Conservation (phyloP, 2,888 invertebrate species). For the Camptogramma bilineatum region DNA sequence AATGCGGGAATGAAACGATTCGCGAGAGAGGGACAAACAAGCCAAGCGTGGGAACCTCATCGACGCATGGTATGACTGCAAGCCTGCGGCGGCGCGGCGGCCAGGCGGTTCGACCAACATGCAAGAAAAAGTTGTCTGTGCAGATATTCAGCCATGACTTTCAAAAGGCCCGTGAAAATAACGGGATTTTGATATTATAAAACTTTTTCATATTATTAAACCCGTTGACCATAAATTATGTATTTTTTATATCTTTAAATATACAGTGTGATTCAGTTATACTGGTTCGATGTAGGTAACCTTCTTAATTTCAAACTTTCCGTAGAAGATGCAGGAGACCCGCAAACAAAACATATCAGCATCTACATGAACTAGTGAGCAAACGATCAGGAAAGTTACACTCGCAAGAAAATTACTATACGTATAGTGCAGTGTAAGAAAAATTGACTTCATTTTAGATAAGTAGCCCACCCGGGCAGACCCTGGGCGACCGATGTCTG, state of each 20-base stretch:
- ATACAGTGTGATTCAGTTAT: background rate
- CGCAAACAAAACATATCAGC: slow-evolving; percentile 4
- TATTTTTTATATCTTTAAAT: background rate
- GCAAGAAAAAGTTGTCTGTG: slow-evolving; percentile 58
- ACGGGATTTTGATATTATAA: slow-evolving; percentile 47
- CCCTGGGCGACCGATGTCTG: no score
- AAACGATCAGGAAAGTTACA: slow-evolving; percentile 2
- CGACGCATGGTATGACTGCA: slow-evolving; percentile 56
- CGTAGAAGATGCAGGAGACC: background rate
- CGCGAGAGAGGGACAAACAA: slow-evolving; percentile 52
- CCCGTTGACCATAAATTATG: background rate
- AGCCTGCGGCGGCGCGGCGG: slow-evolving; percentile 53
- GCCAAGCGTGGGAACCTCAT: slow-evolving; percentile 69
- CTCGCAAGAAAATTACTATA: slow-evolving; percentile 6
- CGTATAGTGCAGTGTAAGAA: no score
- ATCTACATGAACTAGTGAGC: slow-evolving; percentile 6
- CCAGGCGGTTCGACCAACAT: slow-evolving; percentile 58
- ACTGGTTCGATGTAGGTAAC: background rate
- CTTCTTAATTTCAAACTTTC: no score
- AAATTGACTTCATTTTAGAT: no score
- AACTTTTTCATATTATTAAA: slow-evolving; percentile 1
- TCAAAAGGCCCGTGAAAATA: slow-evolving; percentile 57
- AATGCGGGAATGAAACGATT: slow-evolving; percentile 22
- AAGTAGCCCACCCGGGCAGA: no score
- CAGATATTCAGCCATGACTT: slow-evolving; percentile 55